phyloP scores from a whole-genome alignment of 37 sponge, comb jelly and placozoan genomes.

The Lycopodina hypogea region DNA sequence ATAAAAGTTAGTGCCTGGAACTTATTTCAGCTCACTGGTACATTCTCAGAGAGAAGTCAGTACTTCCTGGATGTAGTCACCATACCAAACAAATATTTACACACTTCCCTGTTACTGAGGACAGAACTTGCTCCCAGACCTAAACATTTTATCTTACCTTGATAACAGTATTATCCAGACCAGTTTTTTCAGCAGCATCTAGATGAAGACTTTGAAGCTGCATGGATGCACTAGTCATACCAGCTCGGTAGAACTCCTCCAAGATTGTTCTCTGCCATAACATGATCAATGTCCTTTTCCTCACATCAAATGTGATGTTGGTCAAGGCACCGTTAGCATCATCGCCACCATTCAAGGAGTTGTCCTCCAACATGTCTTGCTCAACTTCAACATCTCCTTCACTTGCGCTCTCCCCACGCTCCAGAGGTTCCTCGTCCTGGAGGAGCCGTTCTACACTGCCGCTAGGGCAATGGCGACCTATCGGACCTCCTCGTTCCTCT shows the following conservation, averaged over 20 bases:
- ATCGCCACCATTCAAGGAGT: background rate
- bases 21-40: no score
- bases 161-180: constrained; percentile 61
- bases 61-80: no score
- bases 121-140: no score
- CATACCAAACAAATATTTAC: no score
- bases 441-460: background rate
- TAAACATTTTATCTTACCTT: constrained; percentile 44
- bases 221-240: constrained; percentile 68
- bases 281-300: constrained; percentile 61
- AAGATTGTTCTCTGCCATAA: constrained; percentile 52
- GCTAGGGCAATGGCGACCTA: background rate
- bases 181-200: constrained; percentile 63
- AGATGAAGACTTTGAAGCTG: constrained; percentile 56
- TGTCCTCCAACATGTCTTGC: background rate
- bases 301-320: constrained; percentile 8
- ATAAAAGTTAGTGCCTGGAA: no score
- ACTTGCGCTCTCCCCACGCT: constrained; percentile 22
- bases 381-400: constrained; percentile 52
- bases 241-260: constrained; percentile 59
- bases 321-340: background rate
- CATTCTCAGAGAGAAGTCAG: no score
- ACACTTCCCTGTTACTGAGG: no score
- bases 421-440: background rate
- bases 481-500: background rate